Conservation (phyloP, 2,888 invertebrate genomes). For the Parthenolecanium corni region DNA sequence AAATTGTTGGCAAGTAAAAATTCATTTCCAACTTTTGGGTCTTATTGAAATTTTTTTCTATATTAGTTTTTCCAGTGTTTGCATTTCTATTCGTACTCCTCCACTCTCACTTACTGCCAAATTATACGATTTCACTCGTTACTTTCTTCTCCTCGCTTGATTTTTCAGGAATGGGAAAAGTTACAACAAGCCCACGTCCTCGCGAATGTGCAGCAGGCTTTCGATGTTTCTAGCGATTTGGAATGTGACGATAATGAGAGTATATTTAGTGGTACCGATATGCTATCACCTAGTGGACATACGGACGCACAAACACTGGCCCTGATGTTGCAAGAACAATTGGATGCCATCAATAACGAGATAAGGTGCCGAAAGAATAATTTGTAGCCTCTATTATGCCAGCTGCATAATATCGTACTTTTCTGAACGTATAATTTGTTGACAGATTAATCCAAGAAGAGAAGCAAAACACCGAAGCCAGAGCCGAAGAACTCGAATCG, state of each 20-base stretch:
- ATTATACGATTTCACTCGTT: too few species aligned
- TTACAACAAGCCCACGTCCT: conserved; percentile 82
- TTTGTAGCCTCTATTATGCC: too few species aligned
- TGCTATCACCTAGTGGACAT: conserved; percentile 44
- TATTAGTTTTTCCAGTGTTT: too few species aligned
- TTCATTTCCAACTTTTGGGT: too few species aligned
- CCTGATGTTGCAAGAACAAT: conserved; percentile 96
- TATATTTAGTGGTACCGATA: conserved; percentile 59
- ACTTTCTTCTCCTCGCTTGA: too few species aligned
- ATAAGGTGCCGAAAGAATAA: conserved; percentile 61
- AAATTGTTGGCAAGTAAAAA: too few species aligned
- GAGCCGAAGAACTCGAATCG: conserved; percentile 94
- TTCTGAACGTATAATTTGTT: too few species aligned
- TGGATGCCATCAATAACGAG: conserved; percentile 99
- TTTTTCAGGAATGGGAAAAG: conserved; percentile 78
- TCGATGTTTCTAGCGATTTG: conserved; percentile 75
- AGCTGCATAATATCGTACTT: too few species aligned
- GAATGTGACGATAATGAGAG: conserved; percentile 59
- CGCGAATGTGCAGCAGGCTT: conserved; percentile 84
- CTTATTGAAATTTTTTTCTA: too few species aligned
- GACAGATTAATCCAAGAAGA: conserved; percentile 72
- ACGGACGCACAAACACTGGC: conserved; percentile 96
- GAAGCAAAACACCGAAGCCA: conserved; percentile 90
- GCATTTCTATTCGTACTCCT: too few species aligned
- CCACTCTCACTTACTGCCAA: too few species aligned